Base-by-base conservation (phyloP, 1,140 invertebrate species). In the Brachystomella parvula region DNA sequence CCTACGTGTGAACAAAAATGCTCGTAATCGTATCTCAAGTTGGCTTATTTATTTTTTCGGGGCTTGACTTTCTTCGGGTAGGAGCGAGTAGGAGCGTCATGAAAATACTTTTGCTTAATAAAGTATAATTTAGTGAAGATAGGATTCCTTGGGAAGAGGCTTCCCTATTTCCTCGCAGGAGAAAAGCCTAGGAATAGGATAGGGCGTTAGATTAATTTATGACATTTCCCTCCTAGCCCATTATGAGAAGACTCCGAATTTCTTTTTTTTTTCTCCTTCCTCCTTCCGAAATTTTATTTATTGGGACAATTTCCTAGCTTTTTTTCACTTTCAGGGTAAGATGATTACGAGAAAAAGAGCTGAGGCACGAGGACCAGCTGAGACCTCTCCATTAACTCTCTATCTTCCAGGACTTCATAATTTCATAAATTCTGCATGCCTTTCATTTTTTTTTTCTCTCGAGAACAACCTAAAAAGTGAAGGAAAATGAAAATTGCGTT, bases 1-100 rank as follows among this genome's bases (percentile, higher is more conserved):
- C n/a, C 49, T 53, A 12, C 49, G 49, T 53, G 49, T 53, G 49
- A 53, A 26, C 67, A 71, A 71, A 71, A 71, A 71, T 67, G 53
- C 65, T 63, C 69, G 67, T 71, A 47, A 67, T 57, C 66, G 67
- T 71, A 67, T 67, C 47, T 71, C 69, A 71, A 58, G 66, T 53
- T 12, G 21, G 49, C 49, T 53, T 53, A 53, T 53, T 53, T 53
- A 53, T 53, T 53, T 53, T 53, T 53, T 53, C 49, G 12, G 49
- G 21, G 49, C 12, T 6, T 17, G 49, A 53, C 49, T 53, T 53
- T 53, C 49, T 15, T 26, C 24, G 12, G 24, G 24, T 6, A 6
- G 12, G 12, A 15, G 49, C 12, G 24, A 53, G 12, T 53, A 12
- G 49, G 49, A 44, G 49, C 6, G 49, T 53, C 49, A 53, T 53